Evolutionary conservation across 2,797 vertebrate species (phyloP), one percentile per base, ranked within the genome.

Genomic region (Epinephelus coioides): DNA sequence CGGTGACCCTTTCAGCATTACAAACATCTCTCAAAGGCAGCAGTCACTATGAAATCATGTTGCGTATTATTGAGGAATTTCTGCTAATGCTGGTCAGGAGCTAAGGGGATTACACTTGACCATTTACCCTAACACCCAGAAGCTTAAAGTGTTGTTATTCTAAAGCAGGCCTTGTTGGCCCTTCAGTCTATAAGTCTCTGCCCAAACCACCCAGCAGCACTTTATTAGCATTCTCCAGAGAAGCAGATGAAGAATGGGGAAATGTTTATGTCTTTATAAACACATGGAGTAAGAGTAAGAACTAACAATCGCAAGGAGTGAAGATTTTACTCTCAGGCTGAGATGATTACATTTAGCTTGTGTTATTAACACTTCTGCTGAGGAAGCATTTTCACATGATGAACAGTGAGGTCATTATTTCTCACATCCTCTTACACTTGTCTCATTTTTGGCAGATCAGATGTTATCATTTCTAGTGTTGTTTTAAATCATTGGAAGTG

Each of bases 71-170:
- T 86, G 89, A 87, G 93, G 94, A 95, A 93, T 94, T 94, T 93
- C 77, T 74, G 75, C 85, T 92, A 91, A 92, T 90, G 85, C 88
- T 84, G 72, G 70, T 85, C 62, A 76, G 84, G 88, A 93, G 93
- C 93, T 94, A 89, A 91, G 81, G 86, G 92, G 93, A 95, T 95
- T 95, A 95, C 87, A 89, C 82, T 75, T 77, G 81, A 91, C 83
- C 89, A 90, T 92, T 95, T 95, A 90, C 69, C 69, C 81, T 91
- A 89, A 94, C 88, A 87, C 89, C 85, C 86, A 86, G 81, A 92
- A 93, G 88, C 81, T 89, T 82, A 57, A 87, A 85, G 64, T 82
- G 53, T 56, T 84, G 87, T 92, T 93, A 85, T 91, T 92, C 83
- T 90, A 94, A 92, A 92, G 84, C 69, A 64, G 76, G 61, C 40